These are phyloP conservation scores for Aleiodes sp. DNA, from an alignment of 1,140 invertebrate genomes.

Conservation along the genomic window DNA sequence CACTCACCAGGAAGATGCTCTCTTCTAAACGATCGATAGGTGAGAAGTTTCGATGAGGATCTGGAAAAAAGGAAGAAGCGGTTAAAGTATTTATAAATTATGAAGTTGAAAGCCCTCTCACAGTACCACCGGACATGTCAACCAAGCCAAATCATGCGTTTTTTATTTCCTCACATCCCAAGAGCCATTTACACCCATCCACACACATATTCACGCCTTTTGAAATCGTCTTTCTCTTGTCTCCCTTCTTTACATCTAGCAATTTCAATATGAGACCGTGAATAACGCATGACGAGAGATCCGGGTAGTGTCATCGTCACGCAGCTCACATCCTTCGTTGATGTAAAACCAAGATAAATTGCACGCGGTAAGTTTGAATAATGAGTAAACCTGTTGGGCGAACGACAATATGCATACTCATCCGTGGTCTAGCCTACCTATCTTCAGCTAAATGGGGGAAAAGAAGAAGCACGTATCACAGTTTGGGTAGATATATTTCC, in stretches of 20 bases:
- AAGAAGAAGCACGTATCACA: not conserved
- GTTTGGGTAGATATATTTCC: not conserved
- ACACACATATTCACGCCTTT: conserved; percentile 1
- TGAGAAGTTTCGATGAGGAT: too few species aligned
- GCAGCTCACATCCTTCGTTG: conserved; percentile 56
- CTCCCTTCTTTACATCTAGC: not conserved
- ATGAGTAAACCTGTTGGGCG: conserved; percentile 51
- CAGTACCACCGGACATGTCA: conserved; percentile 3
- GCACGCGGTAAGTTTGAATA: conserved; percentile 60
- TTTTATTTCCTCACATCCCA: conserved; percentile 47
- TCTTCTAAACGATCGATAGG: too few species aligned
- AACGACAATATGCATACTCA: conserved; percentile 32
- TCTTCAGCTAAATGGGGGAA: too few species aligned
- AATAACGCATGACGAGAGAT: conserved; percentile 56
- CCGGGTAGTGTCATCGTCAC: conserved; percentile 45
- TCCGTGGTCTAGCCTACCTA: not conserved
- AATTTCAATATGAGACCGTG: conserved; percentile 60
- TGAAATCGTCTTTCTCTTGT: conserved; percentile 2
- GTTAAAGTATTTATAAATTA: not conserved
- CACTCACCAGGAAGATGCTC: too few species aligned
- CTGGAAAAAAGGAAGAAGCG: too few species aligned
- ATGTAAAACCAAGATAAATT: conserved; percentile 60
- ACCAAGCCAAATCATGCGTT: conserved; percentile 13
- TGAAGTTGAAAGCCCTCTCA: not conserved
- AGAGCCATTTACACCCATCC: conserved; percentile 14